These are phyloP conservation scores for Eustalomyia histrio DNA, from an alignment of 2,888 invertebrate species.

Conservation along the genomic window DNA sequence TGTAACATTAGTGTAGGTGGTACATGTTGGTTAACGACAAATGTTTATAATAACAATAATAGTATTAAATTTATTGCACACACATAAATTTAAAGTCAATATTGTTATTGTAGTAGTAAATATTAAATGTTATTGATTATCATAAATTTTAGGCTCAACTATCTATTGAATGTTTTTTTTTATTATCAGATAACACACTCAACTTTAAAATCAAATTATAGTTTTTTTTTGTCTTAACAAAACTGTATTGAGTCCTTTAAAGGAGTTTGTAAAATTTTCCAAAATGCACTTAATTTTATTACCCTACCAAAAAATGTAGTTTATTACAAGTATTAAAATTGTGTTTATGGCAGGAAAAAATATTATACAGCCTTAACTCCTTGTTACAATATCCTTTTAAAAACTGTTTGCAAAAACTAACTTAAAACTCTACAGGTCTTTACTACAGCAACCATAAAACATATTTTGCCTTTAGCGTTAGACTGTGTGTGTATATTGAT, in stretches of 20 bases:
- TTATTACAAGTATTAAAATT: neutral
- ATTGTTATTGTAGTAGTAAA: slow-evolving; percentile 37
- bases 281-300: neutral
- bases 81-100: slow-evolving; percentile 55
- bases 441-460: neutral
- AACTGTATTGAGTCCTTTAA: neutral
- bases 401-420: neutral
- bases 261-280: neutral
- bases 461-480: slow-evolving; percentile 17
- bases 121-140: neutral
- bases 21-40: slow-evolving; percentile 6
- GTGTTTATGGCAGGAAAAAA: neutral
- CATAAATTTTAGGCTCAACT: neutral
- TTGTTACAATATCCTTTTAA: neutral
- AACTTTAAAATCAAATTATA: neutral
- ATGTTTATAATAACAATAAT: slow-evolving; percentile 29
- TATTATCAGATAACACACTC: neutral
- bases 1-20: neutral
- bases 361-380: neutral
- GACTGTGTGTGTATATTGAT: neutral
- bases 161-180: neutral
- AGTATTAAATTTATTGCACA: slow-evolving; percentile 49
- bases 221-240: neutral
- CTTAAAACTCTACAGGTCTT: neutral
- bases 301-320: neutral